Conservation (phyloP, 2,888 invertebrate genomes). For the Aporophyla nigra region DNA sequence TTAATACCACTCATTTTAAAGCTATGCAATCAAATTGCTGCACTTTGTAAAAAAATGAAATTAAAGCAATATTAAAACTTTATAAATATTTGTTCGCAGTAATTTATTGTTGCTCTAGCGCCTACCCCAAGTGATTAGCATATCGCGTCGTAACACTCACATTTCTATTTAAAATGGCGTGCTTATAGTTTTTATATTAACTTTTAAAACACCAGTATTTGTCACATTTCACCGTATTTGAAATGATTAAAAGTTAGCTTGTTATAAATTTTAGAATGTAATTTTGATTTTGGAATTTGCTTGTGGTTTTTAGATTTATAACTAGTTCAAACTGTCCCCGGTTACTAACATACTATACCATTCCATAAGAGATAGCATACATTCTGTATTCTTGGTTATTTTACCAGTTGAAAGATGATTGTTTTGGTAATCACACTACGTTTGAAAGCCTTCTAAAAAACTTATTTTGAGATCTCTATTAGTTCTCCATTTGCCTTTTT, state of each 20-base stretch:
- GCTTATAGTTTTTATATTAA: constrained; percentile 62
- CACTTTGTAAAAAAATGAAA: neutral
- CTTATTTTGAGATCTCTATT: neutral
- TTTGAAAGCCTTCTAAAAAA: neutral
- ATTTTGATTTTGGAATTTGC: constrained; percentile 10
- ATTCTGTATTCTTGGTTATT: neutral
- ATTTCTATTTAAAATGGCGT: constrained; percentile 69
- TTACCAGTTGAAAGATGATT: too few species aligned
- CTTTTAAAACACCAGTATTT: constrained; percentile 51
- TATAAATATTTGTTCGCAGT: constrained; percentile 56
- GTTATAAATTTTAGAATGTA: constrained; percentile 43
- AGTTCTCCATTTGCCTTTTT: neutral
- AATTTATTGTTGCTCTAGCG: constrained; percentile 70
- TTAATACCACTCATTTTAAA: neutral
- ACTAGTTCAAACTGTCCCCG: neutral
- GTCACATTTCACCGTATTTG: constrained; percentile 47
- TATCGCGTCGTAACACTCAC: constrained; percentile 68
- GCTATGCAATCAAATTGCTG: constrained; percentile 7
- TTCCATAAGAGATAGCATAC: too few species aligned
- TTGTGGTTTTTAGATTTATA: neutral
- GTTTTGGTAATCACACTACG: neutral
- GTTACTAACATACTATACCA: neutral
- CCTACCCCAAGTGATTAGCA: constrained; percentile 69
- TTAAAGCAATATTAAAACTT: constrained; percentile 18
- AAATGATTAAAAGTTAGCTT: constrained; percentile 46